Evolutionary conservation across 1,140 invertebrate genomes (phyloP).

Genomic region (Drosophila oshimai): DNA sequence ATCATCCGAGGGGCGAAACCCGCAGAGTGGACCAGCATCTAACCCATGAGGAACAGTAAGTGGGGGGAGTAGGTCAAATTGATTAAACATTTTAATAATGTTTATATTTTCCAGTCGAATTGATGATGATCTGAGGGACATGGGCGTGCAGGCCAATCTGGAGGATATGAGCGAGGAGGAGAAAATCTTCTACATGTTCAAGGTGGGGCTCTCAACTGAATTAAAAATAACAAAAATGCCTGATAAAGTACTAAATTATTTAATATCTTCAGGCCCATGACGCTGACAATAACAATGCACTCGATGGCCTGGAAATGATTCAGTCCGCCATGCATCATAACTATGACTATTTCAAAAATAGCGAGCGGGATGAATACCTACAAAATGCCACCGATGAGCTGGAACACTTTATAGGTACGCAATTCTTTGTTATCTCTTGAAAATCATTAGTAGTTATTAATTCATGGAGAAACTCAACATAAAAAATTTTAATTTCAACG

Average conservation of each 20-base stretch:
- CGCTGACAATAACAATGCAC: slow-evolving; percentile 88
- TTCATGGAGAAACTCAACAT: background rate
- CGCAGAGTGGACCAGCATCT: slow-evolving; percentile 86
- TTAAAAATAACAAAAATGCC: background rate
- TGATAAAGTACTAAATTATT: no score
- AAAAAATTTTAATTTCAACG: no score
- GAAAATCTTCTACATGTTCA: slow-evolving; percentile 86
- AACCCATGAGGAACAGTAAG: slow-evolving; percentile 87
- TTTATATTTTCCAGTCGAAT: slow-evolving; percentile 53
- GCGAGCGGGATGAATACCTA: slow-evolving; percentile 61
- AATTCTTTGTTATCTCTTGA: background rate
- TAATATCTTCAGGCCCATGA: slow-evolving; percentile 83
- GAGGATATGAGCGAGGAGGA: slow-evolving; percentile 87
- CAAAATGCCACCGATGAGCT: slow-evolving; percentile 73
- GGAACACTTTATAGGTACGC: slow-evolving; percentile 75
- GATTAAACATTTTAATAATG: background rate
- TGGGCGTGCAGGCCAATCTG: slow-evolving; percentile 65
- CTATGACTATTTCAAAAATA: slow-evolving; percentile 70
- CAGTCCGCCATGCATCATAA: slow-evolving; percentile 85
- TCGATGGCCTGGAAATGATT: slow-evolving; percentile 91
- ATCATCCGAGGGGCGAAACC: slow-evolving; percentile 86
- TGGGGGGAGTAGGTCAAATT: background rate
- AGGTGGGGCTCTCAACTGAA: slow-evolving; percentile 82
- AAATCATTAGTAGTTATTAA: no score
- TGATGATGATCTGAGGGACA: slow-evolving; percentile 72